Conservation (phyloP, 2,888 invertebrate genomes). For the Calliphora vomitoria region DNA sequence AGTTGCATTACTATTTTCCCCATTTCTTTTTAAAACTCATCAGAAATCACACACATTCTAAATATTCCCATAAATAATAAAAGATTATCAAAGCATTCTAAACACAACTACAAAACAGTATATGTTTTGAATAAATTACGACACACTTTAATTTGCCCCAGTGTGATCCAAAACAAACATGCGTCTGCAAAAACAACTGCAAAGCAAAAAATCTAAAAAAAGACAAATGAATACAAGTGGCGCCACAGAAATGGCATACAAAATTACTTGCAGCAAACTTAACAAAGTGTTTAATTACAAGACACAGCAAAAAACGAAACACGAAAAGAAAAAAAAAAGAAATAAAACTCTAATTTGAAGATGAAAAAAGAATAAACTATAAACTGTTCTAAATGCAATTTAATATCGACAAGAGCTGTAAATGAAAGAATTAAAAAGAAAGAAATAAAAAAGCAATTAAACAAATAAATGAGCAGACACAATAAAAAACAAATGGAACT, state of each 20-base stretch:
- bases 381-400: slow-evolving; percentile 39
- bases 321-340: background rate
- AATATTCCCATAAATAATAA: background rate
- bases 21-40: too few species aligned
- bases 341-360: background rate
- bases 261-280: background rate
- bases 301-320: background rate
- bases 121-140: background rate
- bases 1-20: too few species aligned
- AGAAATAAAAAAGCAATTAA: slow-evolving; percentile 37
- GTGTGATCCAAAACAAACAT: slow-evolving; percentile 4
- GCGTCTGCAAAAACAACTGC: background rate
- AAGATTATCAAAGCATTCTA: slow-evolving; percentile 14
- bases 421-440: slow-evolving; percentile 12
- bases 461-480: slow-evolving; percentile 16
- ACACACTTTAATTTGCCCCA: background rate
- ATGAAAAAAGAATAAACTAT: background rate
- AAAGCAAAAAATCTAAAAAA: background rate
- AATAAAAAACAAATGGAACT: background rate
- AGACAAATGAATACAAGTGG: slow-evolving; percentile 8
- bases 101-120: background rate
- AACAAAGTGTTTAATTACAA: slow-evolving; percentile 41
- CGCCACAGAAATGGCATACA: background rate
- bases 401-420: background rate
- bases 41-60: background rate